These are phyloP conservation scores for Pantelozetes paolii DNA, from an alignment of 2,888 invertebrate genomes.

Conservation along the genomic window DNA sequence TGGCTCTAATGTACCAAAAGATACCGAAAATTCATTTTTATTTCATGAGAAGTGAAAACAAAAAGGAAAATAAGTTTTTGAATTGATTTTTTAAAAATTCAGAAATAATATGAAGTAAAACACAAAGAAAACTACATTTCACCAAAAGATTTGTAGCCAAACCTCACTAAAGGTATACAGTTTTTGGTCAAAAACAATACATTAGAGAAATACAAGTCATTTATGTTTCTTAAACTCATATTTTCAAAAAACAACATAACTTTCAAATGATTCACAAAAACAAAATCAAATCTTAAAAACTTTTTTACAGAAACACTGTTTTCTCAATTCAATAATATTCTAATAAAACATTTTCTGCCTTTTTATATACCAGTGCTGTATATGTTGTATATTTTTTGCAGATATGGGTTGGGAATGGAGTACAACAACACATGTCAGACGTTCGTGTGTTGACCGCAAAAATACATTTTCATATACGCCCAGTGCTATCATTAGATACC, in stretches of 20 bases:
- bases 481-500: background rate
- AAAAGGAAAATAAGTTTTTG: background rate
- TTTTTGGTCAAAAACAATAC: background rate
- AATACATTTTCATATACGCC: background rate
- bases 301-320: background rate
- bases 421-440: background rate
- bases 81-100: background rate
- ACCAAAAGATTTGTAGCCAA: background rate
- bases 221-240: background rate
- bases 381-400: too few relatives aligned
- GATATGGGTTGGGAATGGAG: conserved; percentile 7
- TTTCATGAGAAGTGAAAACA: background rate
- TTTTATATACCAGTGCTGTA: too few relatives aligned
- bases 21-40: background rate
- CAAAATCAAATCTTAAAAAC: background rate
- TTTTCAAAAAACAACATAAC: background rate
- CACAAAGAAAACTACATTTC: background rate
- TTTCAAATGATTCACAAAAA: conserved; percentile 6
- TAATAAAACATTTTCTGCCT: too few relatives aligned
- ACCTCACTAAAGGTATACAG: background rate
- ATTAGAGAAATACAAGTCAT: background rate
- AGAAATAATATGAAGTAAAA: background rate
- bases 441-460: background rate
- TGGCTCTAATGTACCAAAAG: background rate
- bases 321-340: background rate